phyloP scores from a whole-genome alignment of 2,888 invertebrate genomes.

The Melanostoma mellinum region DNA sequence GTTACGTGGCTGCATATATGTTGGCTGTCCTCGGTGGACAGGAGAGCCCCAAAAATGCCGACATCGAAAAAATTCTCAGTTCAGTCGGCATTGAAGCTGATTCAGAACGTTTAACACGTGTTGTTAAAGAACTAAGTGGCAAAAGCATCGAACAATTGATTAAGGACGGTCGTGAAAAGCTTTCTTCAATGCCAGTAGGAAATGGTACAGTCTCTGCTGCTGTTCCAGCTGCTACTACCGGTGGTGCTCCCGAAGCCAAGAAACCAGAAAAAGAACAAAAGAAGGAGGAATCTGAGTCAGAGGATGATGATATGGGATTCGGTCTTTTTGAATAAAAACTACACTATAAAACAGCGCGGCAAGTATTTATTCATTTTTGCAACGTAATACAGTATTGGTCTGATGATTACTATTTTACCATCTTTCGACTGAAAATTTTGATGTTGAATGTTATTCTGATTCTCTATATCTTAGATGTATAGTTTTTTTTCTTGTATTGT shows the following conservation, averaged over 20 bases:
- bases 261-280: constrained; percentile 88
- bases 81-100: constrained; percentile 98
- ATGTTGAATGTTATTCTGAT: too few species aligned
- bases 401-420: too few species aligned
- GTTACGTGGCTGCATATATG: constrained; percentile 99
- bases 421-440: too few species aligned
- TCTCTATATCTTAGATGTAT: too few species aligned
- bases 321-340: constrained; percentile 92
- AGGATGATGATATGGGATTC: constrained; percentile 99
- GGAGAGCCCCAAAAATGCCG: constrained; percentile 89
- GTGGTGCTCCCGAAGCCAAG: constrained; percentile 88
- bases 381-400: too few species aligned
- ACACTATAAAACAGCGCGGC: too few species aligned
- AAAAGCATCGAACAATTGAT: constrained; percentile 96
- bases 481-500: too few species aligned
- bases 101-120: constrained; percentile 91
- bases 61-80: constrained; percentile 97
- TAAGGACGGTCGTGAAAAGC: constrained; percentile 93
- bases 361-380: too few species aligned
- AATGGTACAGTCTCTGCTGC: constrained; percentile 88
- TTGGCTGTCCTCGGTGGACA: constrained; percentile 97
- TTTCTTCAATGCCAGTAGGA: constrained; percentile 96
- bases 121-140: constrained; percentile 93
- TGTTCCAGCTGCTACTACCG: constrained; percentile 84
- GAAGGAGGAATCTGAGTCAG: constrained; percentile 95